phyloP scores from a whole-genome alignment of 2,797 vertebrate species.

The Gobionotothen gibberifrons region DNA sequence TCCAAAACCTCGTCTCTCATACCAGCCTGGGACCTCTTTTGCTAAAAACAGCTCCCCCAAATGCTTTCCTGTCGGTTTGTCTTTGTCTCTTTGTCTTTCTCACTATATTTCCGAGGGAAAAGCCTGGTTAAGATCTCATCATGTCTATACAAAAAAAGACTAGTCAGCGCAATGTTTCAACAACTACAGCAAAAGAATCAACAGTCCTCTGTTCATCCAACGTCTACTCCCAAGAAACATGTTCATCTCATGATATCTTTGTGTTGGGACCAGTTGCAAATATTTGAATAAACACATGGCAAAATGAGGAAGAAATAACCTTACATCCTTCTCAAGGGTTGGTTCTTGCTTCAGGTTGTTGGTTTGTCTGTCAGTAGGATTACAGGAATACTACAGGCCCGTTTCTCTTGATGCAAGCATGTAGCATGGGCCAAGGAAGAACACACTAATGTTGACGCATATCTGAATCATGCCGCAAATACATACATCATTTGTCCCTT shows the following conservation, averaged over 20 bases:
- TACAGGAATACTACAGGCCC: no score
- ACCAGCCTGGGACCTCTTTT: conserved; percentile 64
- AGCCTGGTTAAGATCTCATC: conserved; percentile 35
- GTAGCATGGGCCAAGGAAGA: no score
- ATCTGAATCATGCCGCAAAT: no score
- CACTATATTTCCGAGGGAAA: conserved; percentile 23
- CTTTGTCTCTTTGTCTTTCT: conserved; percentile 35
- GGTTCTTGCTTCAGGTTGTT: no score
- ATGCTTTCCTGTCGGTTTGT: conserved; percentile 48
- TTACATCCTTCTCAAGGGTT: background rate
- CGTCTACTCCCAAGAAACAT: conserved; percentile 9
- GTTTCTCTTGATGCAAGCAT: no score
- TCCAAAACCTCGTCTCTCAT: conserved; percentile 63
- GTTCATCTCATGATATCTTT: background rate
- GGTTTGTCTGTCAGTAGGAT: no score
- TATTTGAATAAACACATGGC: background rate
- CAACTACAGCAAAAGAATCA: conserved; percentile 5
- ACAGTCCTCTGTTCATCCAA: background rate
- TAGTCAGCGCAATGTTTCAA: conserved; percentile 18
- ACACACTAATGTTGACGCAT: no score
- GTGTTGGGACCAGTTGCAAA: background rate
- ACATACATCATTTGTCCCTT: no score
- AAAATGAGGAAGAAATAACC: background rate
- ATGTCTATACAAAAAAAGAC: conserved; percentile 7
- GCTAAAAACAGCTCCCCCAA: conserved; percentile 70